A percentile compares a stretch with the other conserved stretches of the same genome.
Evolutionary conservation across 2,113 vertebrate genomes (phyloP).

Genomic region (Meleagris gallopavo): DNA sequence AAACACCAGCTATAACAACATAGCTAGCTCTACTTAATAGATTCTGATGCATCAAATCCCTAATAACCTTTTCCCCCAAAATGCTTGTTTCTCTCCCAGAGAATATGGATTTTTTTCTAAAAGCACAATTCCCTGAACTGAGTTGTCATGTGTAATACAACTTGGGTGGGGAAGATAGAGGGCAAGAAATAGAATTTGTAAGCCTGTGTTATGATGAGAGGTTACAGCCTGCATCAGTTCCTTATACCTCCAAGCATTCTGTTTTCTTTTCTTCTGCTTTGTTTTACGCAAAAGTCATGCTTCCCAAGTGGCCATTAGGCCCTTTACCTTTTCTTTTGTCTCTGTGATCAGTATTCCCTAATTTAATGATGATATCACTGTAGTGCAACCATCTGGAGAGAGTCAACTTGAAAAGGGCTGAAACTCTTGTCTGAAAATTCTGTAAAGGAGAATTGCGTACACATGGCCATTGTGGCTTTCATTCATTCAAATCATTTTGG

Average conservation of each 20-base stretch:
- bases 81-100: background rate
- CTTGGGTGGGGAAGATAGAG: background rate
- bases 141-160: background rate
- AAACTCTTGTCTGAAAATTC: background rate
- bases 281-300: background rate
- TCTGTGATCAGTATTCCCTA: background rate
- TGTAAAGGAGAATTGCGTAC: background rate
- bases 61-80: background rate
- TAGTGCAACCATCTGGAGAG: background rate
- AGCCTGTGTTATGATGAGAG: background rate
- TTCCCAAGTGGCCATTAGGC: background rate
- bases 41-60: constrained; percentile 13
- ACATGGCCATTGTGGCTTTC: background rate
- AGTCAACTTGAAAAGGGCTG: background rate
- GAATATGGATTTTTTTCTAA: background rate
- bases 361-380: background rate
- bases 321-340: background rate
- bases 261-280: background rate
- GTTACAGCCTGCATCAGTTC: background rate
- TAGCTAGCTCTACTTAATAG: background rate
- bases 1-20: background rate
- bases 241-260: background rate
- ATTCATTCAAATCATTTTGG: background rate
- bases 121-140: background rate
- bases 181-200: background rate